phyloP scores from a whole-genome alignment of 2,797 vertebrate genomes.

The Otus scops region DNA sequence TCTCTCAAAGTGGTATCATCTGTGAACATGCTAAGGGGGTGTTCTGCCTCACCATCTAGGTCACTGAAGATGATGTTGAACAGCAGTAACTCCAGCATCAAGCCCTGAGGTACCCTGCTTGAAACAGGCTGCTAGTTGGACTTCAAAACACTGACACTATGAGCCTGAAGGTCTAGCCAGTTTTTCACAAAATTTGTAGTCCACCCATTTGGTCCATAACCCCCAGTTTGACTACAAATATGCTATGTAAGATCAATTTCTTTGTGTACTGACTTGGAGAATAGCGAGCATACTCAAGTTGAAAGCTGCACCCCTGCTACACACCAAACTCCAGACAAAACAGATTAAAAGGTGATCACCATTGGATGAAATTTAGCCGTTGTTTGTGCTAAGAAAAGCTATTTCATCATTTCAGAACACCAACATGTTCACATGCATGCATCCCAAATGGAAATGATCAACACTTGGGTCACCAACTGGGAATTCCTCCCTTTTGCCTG shows the following conservation, averaged over 20 bases:
- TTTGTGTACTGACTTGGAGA: not conserved
- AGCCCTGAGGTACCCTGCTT: not conserved
- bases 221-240: not conserved
- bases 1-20: not conserved
- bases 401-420: not conserved
- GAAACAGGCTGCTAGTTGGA: not conserved
- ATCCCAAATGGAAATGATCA: not conserved
- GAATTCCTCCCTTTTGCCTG: not conserved
- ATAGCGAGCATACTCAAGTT: not conserved
- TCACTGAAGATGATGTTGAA: not conserved
- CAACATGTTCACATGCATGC: not conserved
- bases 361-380: not conserved
- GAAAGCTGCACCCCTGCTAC: not conserved
- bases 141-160: not conserved
- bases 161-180: not conserved
- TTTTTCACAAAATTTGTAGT: not conserved
- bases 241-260: accelerated
- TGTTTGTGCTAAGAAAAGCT: not conserved
- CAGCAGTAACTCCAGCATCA: not conserved
- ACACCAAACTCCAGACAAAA: not conserved
- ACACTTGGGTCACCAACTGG: not conserved
- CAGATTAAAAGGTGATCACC: not conserved
- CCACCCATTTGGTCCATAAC: not conserved
- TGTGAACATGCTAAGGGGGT: accelerated
- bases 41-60: not conserved